A percentile compares a stretch with the other conserved stretches of the same genome.
These are phyloP conservation scores for Acridotheres tristis DNA, from an alignment of 2,797 vertebrate species.

Conservation along the genomic window DNA sequence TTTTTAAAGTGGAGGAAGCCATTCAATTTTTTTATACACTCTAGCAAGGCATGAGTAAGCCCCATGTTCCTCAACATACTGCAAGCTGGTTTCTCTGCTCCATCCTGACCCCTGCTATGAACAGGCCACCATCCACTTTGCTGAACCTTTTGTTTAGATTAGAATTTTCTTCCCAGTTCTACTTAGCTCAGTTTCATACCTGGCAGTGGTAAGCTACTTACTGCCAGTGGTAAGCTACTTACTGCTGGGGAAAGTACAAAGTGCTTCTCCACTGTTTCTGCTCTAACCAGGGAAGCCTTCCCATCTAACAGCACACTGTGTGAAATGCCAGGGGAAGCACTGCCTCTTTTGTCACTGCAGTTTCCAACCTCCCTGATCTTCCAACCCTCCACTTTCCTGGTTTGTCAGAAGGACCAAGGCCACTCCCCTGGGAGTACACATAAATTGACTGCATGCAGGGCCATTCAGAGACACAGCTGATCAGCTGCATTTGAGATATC, in stretches of 20 bases:
- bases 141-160: neutral
- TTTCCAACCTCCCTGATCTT: neutral
- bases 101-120: neutral
- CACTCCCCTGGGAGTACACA: neutral
- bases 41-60: neutral
- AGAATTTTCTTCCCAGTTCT: neutral
- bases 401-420: neutral
- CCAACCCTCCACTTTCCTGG: neutral
- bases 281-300: neutral
- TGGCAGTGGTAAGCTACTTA: neutral
- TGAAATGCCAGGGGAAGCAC: neutral
- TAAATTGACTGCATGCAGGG: neutral
- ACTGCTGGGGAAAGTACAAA: neutral
- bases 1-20: accelerated
- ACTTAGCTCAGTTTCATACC: neutral
- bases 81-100: neutral
- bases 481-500: too few relatives aligned
- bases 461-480: neutral
- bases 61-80: accelerated
- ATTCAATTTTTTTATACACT: neutral
- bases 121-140: neutral
- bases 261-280: neutral
- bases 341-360: neutral
- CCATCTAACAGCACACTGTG: accelerated
- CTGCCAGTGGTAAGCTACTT: neutral